Evolutionary conservation across 64 coral and sea anemone species (phyloP), one percentile per base, ranked within the genome.

Genomic region (Montipora cactus): DNA sequence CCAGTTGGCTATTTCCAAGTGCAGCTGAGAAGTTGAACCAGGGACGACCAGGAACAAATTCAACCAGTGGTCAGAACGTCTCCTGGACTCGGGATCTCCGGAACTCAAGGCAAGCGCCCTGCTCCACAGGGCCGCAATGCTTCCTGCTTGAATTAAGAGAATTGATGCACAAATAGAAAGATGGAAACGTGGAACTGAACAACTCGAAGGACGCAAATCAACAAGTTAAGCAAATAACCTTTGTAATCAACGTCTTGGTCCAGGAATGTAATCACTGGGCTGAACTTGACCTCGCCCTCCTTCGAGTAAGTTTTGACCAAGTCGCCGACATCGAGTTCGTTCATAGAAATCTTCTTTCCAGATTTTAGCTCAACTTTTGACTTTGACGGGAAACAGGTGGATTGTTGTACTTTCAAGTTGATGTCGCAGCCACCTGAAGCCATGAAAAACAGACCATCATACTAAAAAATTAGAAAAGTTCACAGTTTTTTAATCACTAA

Each of bases 231-330:
- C 1, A 15, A 2, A 23, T 48, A 23, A 89, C 87, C 87, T 59
- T 66, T 78, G 62, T 94, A 76, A 11, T 76, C n/a, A 7, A 49
- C 4, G 4, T 11, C 37, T 69, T 90, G 85, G 55, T 94, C 87
- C 77, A 94, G 72, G 46, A 94, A 94, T 2, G 93, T 94, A 19
- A 94, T 22, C 1, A 94, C 93, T 69, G 47, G 86, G 21, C 81
- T 90, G 69, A 79, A 94, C 13, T 76, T 7, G 44, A 81, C 16
- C 21, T 61, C 46, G 2, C 93, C 93, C 4, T 77, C 11, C 68
- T 74, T 85, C 18, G 79, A 25, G 10, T 83, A 52, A 5, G 87
- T 94, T 49, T 90, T 94, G 10, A 94, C 79, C 53, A 67, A 55
- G 3, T 94, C 74, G 1, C 93, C 93, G 10, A 94, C 81, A 10